phyloP scores from a whole-genome alignment of 2,113 vertebrate species.

The Pelmatolapia mariae region DNA sequence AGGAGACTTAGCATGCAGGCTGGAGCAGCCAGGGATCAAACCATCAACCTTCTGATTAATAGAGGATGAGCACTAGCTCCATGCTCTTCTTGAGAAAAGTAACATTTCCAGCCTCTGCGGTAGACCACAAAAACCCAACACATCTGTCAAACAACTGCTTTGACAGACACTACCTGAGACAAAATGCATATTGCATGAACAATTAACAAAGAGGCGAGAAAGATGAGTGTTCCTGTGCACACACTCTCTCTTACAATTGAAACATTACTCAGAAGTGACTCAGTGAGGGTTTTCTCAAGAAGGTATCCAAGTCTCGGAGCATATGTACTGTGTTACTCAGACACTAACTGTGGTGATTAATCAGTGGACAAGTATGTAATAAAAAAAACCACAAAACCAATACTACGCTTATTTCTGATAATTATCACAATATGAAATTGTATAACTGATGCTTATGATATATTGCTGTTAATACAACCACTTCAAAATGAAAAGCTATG shows the following conservation, averaged over 20 bases:
- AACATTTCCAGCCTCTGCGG: not conserved
- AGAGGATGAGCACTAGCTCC: not conserved
- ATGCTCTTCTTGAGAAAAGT: not conserved
- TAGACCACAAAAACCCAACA: not conserved
- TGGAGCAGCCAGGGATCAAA: not conserved
- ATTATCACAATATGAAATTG: not conserved
- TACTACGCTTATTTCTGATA: not conserved
- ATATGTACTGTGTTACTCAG: constrained; percentile 16
- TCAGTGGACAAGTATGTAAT: not conserved
- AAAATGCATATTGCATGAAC: not conserved
- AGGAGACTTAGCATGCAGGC: not conserved
- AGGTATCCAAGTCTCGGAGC: not conserved
- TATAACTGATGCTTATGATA: not conserved
- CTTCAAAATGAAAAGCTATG: not conserved
- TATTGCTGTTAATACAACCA: not conserved
- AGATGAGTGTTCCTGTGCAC: not conserved
- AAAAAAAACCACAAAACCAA: not conserved
- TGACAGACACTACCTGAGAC: not conserved
- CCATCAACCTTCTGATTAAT: not conserved
- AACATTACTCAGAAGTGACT: constrained; percentile 15
- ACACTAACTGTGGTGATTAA: constrained; percentile 2
- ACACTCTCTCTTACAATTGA: not conserved
- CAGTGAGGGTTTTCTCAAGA: not conserved
- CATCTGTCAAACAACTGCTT: not conserved
- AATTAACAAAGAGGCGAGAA: constrained; percentile 15